Evolutionary conservation across 2,797 vertebrate species (phyloP), one percentile per base, ranked within the genome.

Genomic region (Clarias platycephalus): DNA sequence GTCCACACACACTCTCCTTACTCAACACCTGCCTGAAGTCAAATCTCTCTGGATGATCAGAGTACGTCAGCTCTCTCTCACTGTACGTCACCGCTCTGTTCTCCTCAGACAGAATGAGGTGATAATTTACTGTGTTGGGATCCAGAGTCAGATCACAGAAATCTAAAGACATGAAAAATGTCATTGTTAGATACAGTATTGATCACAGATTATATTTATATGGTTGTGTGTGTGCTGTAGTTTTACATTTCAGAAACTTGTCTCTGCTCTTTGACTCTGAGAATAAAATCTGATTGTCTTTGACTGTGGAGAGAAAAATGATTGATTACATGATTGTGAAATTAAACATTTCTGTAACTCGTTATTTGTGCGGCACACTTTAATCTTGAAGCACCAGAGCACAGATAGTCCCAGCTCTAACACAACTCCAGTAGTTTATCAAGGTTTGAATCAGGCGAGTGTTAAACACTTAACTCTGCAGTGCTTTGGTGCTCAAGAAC

Each of bases 141-240:
- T 72, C 70, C 70, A 72, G 70, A 72, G 70, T 72, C 70, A 72
- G 70, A 49, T 72, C 12, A 72, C 24, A 72, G 40, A 49, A 72
- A 72, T 49, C 71, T 74, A 74, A 74, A 74, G 12, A 74, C 24
- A 55, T 16, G 68, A 49, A 8, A 49, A 72, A 74, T 8, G 6
- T 49, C 2, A 72, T 49, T 3, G 0, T 75, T 26, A 53, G n/a
- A 75, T 55, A 37, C 37, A 37, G 37, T 37, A 55, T 75, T 28
- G 18, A 55, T 74, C 10, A 74, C 71, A 55, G 49, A 0, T 28
- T 74, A 16, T 16, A 49, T 28, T 64, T 64, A n/a, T 34, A 31
- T 44, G 7, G 4, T 13, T 28, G 24, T 8, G 44, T 72, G 40
- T 16, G 12, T 49, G 20, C 16, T 15, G 5, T 72, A 26, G 0